Conservation (phyloP, 2,113 vertebrate genomes). For the Daphoenositta chrysoptera region DNA sequence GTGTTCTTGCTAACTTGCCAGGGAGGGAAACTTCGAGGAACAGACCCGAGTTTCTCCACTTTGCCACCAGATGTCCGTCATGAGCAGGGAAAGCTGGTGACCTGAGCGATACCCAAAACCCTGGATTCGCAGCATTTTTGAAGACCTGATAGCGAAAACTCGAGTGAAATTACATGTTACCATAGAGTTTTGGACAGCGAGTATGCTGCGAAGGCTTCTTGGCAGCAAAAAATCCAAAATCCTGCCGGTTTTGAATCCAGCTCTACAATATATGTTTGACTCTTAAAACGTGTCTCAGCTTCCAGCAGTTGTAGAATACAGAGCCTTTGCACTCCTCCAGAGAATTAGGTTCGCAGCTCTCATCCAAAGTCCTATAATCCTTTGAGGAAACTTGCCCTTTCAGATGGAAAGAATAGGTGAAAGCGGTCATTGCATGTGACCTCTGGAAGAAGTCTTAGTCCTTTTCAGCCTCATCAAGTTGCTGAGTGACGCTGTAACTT, state of each 20-base stretch:
- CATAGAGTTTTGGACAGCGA: neutral
- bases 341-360: neutral
- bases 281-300: neutral
- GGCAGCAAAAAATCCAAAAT: conserved; percentile 5
- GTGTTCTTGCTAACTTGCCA: neutral
- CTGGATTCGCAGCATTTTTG: conserved; percentile 22
- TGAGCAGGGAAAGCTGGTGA: conserved; percentile 69
- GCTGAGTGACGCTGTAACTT: neutral
- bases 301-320: neutral
- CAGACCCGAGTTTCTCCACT: conserved; percentile 30
- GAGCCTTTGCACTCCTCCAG: neutral
- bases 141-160: neutral
- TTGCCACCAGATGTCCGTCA: conserved; percentile 76
- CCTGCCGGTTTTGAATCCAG: conserved; percentile 36
- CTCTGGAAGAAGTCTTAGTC: neutral
- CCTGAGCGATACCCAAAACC: neutral
- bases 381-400: neutral
- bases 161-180: neutral
- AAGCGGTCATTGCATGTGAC: neutral
- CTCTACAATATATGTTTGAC: neutral
- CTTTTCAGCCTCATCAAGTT: neutral
- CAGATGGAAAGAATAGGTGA: neutral
- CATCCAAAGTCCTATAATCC: neutral
- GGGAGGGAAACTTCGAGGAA: conserved; percentile 14
- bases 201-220: neutral